A percentile compares a stretch with the other conserved stretches of the same genome.
phyloP scores from a whole-genome alignment of 2,797 vertebrate genomes.

The Leucoraja ocellata region DNA sequence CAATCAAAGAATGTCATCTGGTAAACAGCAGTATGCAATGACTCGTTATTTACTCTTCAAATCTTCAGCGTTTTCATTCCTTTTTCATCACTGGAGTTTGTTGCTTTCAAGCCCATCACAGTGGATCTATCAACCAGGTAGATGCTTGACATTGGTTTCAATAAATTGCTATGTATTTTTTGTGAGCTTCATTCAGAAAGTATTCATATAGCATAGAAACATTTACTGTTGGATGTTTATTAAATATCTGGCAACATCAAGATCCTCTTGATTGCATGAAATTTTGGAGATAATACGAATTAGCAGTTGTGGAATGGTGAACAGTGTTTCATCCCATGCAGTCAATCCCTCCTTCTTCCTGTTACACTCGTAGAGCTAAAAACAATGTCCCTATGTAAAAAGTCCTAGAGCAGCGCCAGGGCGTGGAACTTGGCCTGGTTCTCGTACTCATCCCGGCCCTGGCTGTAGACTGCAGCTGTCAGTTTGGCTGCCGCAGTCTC shows the following conservation, averaged over 20 bases:
- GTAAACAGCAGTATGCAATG: not conserved
- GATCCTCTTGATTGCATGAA: not conserved
- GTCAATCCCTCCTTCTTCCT: not conserved
- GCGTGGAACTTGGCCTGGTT: too few relatives aligned
- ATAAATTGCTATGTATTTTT: not conserved
- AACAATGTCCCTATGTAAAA: not conserved
- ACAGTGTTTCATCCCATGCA: not conserved
- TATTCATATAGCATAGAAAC: not conserved
- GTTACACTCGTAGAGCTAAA: not conserved
- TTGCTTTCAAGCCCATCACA: not conserved
- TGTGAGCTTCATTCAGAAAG: not conserved
- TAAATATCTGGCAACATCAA: not conserved
- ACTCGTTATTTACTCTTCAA: not conserved
- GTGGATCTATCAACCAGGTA: not conserved
- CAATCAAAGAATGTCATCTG: not conserved
- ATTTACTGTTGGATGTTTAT: not conserved
- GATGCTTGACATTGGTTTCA: not conserved
- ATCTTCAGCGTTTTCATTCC: not conserved
- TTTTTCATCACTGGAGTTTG: not conserved
- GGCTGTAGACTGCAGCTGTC: too few relatives aligned
- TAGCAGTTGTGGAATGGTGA: not conserved
- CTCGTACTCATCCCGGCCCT: too few relatives aligned
- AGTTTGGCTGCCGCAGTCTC: too few relatives aligned
- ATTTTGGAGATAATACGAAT: not conserved
- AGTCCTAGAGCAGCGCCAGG: too few relatives aligned